Percentiles rank a stretch among this genome's conserved stretches.
phyloP scores from a whole-genome alignment of 2,797 vertebrate genomes.

The Onychomys arenicola region DNA sequence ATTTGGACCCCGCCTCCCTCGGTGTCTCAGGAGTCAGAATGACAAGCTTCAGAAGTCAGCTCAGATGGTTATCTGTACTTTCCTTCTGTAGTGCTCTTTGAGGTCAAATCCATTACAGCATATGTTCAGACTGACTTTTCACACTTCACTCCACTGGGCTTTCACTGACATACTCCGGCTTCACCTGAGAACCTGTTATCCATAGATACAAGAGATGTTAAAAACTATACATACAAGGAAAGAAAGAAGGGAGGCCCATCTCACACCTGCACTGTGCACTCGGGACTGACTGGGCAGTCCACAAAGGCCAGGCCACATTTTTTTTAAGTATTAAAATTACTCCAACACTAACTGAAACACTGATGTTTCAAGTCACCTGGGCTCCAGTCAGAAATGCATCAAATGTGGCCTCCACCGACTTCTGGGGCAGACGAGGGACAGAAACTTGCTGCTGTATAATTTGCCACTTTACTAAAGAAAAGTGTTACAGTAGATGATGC shows the following conservation, averaged over 20 bases:
- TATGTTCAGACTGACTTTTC: slow-evolving; percentile 85
- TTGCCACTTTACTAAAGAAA: slow-evolving; percentile 57
- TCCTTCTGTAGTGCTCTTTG: slow-evolving; percentile 86
- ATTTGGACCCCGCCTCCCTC: slow-evolving; percentile 81
- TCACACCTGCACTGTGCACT: slow-evolving; percentile 35
- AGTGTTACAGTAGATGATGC: slow-evolving; percentile 58
- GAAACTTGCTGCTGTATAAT: slow-evolving; percentile 61
- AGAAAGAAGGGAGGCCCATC: slow-evolving; percentile 41
- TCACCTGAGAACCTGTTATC: slow-evolving; percentile 85
- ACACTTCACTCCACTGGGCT: slow-evolving; percentile 86
- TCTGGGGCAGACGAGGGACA: not conserved
- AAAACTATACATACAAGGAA: slow-evolving; percentile 72
- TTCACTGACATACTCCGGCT: slow-evolving; percentile 82
- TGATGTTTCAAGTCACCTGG: slow-evolving; percentile 28
- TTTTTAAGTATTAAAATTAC: slow-evolving; percentile 58
- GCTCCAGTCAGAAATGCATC: not conserved
- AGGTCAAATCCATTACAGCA: slow-evolving; percentile 90
- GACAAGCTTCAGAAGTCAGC: slow-evolving; percentile 87
- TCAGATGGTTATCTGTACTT: slow-evolving; percentile 89
- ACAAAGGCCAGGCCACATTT: not conserved
- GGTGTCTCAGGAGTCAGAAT: slow-evolving; percentile 83
- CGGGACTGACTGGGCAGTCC: slow-evolving; percentile 43
- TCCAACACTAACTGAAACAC: slow-evolving; percentile 46
- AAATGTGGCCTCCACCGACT: slow-evolving; percentile 58
- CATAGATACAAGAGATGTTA: slow-evolving; percentile 83